Conservation (phyloP, 2,797 vertebrate genomes). For the Netta rufina region DNA sequence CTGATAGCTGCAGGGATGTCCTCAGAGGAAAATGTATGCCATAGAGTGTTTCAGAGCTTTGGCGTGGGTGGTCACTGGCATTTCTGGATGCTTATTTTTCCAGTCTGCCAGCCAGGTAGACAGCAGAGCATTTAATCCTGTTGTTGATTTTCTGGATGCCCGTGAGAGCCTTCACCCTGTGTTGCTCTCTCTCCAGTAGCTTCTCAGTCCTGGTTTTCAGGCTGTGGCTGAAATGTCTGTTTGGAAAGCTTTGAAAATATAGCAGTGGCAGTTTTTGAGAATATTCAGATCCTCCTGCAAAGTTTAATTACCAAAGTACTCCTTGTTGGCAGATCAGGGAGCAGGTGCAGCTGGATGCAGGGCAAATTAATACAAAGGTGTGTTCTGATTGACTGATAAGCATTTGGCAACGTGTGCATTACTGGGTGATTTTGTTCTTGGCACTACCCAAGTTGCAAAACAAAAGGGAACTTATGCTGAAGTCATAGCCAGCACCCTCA, state of each 20-base stretch:
- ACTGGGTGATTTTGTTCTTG: neutral
- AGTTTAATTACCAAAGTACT: neutral
- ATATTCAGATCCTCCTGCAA: no score
- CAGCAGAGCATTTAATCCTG: neutral
- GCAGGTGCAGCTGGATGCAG: neutral
- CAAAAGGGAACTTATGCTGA: neutral
- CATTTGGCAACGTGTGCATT: neutral
- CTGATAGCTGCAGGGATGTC: neutral
- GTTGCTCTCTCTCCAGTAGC: neutral
- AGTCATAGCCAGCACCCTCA: neutral
- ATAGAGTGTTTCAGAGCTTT: neutral
- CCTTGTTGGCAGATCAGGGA: neutral
- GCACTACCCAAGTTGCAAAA: neutral
- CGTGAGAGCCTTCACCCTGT: neutral
- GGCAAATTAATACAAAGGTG: neutral
- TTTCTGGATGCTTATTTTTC: neutral
- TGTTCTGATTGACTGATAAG: neutral
- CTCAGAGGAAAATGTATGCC: accelerated
- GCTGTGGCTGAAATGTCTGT: neutral
- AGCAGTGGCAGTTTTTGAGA: neutral
- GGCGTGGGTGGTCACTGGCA: accelerated
- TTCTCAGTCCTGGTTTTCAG: neutral
- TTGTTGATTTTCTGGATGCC: neutral
- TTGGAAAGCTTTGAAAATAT: neutral
- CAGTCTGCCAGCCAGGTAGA: neutral